Conservation (phyloP, 2,113 vertebrate genomes). For the Monopterus albus region DNA sequence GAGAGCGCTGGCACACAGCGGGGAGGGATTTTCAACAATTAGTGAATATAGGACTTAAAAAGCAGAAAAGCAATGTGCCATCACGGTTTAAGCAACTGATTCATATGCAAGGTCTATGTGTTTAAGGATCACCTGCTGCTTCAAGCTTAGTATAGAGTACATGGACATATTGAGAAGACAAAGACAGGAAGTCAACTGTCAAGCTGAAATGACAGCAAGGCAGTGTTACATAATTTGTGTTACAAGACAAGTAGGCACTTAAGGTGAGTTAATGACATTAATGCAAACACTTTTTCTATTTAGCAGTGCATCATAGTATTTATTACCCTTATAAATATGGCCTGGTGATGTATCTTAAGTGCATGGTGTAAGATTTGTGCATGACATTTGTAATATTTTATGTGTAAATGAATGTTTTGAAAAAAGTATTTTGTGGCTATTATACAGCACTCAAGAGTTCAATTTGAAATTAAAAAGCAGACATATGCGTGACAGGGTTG, state of each 20-base stretch:
- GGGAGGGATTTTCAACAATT: constrained; percentile 29
- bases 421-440: neutral
- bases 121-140: constrained; percentile 45
- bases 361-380: too few relatives aligned
- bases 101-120: constrained; percentile 34
- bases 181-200: constrained; percentile 49
- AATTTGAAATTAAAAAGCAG: too few relatives aligned
- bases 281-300: neutral
- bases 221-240: constrained; percentile 10
- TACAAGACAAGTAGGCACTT: neutral
- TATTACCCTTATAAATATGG: neutral
- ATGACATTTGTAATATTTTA: too few relatives aligned
- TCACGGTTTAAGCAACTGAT: constrained; percentile 40
- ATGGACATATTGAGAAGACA: constrained; percentile 44
- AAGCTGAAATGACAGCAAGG: constrained; percentile 2
- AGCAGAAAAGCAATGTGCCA: constrained; percentile 32
- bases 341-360: too few relatives aligned
- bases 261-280: neutral
- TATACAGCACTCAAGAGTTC: neutral
- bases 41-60: constrained; percentile 39
- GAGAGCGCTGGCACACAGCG: neutral
- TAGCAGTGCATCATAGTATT: neutral
- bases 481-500: too few relatives aligned
- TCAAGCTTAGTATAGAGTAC: constrained; percentile 43
- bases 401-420: neutral